phyloP scores from a whole-genome alignment of 2,888 invertebrate genomes.

The Hydraecia micacea region DNA sequence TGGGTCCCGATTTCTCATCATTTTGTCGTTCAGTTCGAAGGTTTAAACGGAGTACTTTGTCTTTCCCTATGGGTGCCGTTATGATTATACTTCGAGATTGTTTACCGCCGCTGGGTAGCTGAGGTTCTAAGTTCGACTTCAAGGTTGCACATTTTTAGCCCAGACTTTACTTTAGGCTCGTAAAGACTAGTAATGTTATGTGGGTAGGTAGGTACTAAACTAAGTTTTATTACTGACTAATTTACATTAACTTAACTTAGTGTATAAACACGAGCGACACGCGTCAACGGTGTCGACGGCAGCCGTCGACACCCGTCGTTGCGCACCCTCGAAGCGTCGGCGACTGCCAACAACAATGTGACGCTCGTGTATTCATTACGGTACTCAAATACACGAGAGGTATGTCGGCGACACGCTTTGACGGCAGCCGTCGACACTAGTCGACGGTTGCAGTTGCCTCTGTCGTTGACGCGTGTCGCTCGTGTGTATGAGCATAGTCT shows the following conservation, averaged over 20 bases:
- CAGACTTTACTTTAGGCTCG: constrained; percentile 8
- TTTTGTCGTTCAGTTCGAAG: constrained; percentile 22
- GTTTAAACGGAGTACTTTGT: constrained; percentile 8
- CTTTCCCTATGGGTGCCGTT: constrained; percentile 34
- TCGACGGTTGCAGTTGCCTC: too few species aligned
- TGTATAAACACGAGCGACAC: too few species aligned
- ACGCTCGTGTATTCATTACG: too few species aligned
- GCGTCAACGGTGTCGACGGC: too few species aligned
- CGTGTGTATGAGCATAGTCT: neutral
- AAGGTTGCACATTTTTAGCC: constrained; percentile 16
- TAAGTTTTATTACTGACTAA: neutral
- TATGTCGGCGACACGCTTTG: too few species aligned
- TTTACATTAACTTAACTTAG: neutral
- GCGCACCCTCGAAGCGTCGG: too few species aligned
- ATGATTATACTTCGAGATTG: constrained; percentile 40
- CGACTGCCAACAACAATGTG: too few species aligned
- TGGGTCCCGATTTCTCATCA: constrained; percentile 12
- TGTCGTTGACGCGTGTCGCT: too few species aligned
- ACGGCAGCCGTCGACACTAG: too few species aligned
- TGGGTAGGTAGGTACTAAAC: neutral
- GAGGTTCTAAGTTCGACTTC: neutral
- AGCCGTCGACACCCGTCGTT: too few species aligned
- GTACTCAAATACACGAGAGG: too few species aligned
- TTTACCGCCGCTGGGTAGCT: constrained; percentile 18
- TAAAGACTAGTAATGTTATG: neutral